These are phyloP conservation scores for Drosophila subsilvestris DNA, from an alignment of 2,888 invertebrate genomes.

Conservation along the genomic window DNA sequence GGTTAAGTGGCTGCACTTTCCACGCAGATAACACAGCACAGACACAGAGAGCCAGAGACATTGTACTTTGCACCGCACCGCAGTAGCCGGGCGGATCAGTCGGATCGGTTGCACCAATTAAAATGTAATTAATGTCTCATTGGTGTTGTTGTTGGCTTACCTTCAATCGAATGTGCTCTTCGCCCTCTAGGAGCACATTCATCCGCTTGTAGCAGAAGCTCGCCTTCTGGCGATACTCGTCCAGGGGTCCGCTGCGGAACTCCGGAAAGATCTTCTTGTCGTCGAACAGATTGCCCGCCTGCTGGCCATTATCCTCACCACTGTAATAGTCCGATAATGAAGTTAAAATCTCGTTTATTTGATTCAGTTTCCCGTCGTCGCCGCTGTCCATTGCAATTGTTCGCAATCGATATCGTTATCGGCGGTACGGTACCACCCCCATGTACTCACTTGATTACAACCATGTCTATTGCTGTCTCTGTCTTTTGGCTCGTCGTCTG, in stretches of 20 bases:
- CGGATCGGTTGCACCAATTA: background rate
- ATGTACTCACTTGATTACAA: conserved; percentile 51
- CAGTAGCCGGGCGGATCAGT: background rate
- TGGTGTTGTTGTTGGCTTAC: conserved; percentile 82
- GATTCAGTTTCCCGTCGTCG: conserved; percentile 16
- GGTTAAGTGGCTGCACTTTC: conserved; percentile 15
- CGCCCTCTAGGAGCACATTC: conserved; percentile 85
- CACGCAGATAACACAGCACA: conserved; percentile 15
- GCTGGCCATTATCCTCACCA: conserved; percentile 17
- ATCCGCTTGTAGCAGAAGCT: conserved; percentile 89
- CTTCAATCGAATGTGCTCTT: conserved; percentile 85
- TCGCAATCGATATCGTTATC: background rate
- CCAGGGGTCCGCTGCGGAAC: conserved; percentile 87
- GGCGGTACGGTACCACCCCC: background rate
- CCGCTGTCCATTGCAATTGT: conserved; percentile 42
- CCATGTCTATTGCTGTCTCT: conserved; percentile 21
- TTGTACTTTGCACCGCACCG: conserved; percentile 52
- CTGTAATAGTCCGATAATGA: conserved; percentile 52
- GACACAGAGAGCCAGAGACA: background rate
- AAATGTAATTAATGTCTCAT: background rate
- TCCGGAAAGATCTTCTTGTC: conserved; percentile 85
- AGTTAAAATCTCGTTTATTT: conserved; percentile 44
- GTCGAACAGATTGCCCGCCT: conserved; percentile 62
- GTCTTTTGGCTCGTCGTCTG: conserved; percentile 2
- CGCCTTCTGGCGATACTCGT: conserved; percentile 87